Evolutionary conservation across 2,113 vertebrate species (phyloP), one percentile per base, ranked within the genome.

Genomic region (Gymnorhina tibicen): DNA sequence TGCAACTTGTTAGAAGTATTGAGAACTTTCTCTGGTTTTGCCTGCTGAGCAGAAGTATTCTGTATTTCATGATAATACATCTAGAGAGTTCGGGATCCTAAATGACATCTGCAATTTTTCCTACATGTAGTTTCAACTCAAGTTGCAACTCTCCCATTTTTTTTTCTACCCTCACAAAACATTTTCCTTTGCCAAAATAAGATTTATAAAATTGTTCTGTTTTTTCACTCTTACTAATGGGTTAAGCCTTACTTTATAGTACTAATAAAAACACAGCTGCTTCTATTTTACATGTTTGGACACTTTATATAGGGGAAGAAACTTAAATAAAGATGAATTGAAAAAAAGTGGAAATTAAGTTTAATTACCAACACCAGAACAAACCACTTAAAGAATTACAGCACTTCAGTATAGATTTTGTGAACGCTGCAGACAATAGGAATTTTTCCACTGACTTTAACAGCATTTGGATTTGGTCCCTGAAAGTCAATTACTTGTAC

Each of bases 241-340:
- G 63, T 87, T 93, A 93, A 91, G 37, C 41, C 23, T 60, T 63
- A 55, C 53, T 93, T 96, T 93, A 95, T 50, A 72, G 81, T 63
- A 52, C 79, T 87, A 91, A 95, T 97, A 93, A 96, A 96, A 95
- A 33, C 37, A 76, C 89, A 95, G 84, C 72, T 96, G 94, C 85
- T 94, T 94, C 64, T 55, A 46, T 93, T 91, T 95, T 76, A 70
- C 42, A 42, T 37, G 39, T 91, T 83, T 87, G 67, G 91, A 69
- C 80, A 62, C 16, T 75, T 95, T 88, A 90, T 95, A 89, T 80
- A 46, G 46, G 39, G 18, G 9, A 69, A 88, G 62, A 87, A 92
- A 67, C 66, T 96, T 95, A 97, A 95, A 94, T 96, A 97, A 95
- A 91, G 89, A 96, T 35, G 39, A 95, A 93, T 86, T 74, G 85